Conservation (phyloP, 2,888 invertebrate species). For the Pimpla rufipes region DNA sequence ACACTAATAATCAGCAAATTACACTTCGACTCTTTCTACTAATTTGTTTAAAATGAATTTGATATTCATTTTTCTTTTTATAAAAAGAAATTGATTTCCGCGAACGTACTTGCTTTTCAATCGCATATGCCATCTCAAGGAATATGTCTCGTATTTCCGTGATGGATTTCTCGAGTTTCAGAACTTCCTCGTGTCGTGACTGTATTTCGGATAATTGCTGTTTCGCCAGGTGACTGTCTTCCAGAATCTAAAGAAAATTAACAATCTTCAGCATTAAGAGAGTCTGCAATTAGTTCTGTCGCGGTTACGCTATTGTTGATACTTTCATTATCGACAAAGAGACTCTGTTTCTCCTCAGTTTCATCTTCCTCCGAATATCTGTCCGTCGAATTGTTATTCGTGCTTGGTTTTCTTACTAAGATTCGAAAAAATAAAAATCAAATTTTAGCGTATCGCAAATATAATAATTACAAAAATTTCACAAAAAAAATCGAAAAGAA, state of each 20-base stretch:
- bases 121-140: constrained; percentile 92
- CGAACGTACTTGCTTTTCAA: constrained; percentile 89
- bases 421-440: constrained; percentile 45
- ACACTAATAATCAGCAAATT: too few species aligned
- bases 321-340: constrained; percentile 87
- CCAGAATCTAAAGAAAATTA: constrained; percentile 88
- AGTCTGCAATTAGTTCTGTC: neutral
- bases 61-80: constrained; percentile 9
- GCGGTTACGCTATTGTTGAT: constrained; percentile 41
- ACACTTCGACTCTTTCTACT: too few species aligned
- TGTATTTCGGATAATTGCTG: constrained; percentile 92
- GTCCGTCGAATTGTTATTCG: constrained; percentile 75
- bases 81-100: neutral
- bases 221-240: constrained; percentile 92
- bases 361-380: constrained; percentile 84
- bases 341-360: constrained; percentile 82
- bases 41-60: too few species aligned
- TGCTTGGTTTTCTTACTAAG: constrained; percentile 79
- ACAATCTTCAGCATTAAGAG: neutral
- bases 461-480: neutral
- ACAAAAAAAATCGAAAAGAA: neutral
- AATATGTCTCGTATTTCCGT: constrained; percentile 93
- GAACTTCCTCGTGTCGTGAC: constrained; percentile 92
- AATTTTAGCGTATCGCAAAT: neutral
- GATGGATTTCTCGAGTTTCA: constrained; percentile 93